Conservation (phyloP, 1,140 invertebrate genomes). For the Brachionus sp. region DNA sequence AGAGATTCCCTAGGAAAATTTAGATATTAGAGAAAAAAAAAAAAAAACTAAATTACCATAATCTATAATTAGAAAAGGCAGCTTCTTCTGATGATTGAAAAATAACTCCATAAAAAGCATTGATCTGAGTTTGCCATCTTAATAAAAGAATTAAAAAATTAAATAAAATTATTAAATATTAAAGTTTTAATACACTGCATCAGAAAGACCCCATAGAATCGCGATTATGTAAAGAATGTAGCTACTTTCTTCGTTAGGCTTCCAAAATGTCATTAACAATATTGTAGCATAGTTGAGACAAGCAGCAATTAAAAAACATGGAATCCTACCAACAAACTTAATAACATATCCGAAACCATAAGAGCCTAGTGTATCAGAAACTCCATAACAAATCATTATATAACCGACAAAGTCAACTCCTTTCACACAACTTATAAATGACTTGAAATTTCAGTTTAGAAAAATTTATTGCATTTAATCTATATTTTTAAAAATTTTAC, state of each 20-base stretch:
- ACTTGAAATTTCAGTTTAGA: slow-evolving; percentile 64
- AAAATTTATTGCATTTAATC: background rate
- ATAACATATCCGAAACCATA: slow-evolving; percentile 82
- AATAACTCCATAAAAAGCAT: slow-evolving; percentile 83
- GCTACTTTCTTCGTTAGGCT: slow-evolving; percentile 71
- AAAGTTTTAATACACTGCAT: slow-evolving; percentile 66
- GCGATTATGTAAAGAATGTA: slow-evolving; percentile 79
- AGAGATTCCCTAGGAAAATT: slow-evolving; percentile 75
- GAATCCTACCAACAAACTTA: slow-evolving; percentile 81
- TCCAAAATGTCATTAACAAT: slow-evolving; percentile 66
- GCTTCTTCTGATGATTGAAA: slow-evolving; percentile 86
- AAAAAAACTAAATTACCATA: slow-evolving; percentile 82
- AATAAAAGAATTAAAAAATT: background rate
- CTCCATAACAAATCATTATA: slow-evolving; percentile 90
- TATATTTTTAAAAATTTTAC: slow-evolving; percentile 60
- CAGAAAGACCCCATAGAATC: slow-evolving; percentile 83
- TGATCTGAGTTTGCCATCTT: slow-evolving; percentile 85
- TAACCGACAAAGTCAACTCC: slow-evolving; percentile 86
- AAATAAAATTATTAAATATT: background rate
- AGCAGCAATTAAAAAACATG: slow-evolving; percentile 72
- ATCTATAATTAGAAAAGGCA: slow-evolving; percentile 89
- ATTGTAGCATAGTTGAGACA: slow-evolving; percentile 50
- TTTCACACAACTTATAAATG: slow-evolving; percentile 83
- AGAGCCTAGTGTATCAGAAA: slow-evolving; percentile 81
- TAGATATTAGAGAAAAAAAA: slow-evolving; percentile 52